Percentiles rank a stretch among this genome's conserved stretches.
phyloP scores from a whole-genome alignment of 2,113 vertebrate species.

The Mionectes macconnelli region DNA sequence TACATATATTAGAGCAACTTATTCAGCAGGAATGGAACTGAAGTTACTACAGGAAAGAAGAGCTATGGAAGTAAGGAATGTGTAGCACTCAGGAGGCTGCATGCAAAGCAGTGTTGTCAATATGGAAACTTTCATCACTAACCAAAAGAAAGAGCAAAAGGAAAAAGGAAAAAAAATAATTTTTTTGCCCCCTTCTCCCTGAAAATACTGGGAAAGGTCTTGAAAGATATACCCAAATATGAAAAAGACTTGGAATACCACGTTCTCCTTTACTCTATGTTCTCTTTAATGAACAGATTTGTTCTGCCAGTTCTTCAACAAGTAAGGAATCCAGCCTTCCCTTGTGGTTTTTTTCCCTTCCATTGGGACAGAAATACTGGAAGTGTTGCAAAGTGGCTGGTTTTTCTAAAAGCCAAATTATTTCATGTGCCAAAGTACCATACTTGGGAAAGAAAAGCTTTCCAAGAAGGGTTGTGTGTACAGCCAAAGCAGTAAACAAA shows the following conservation, averaged over 20 bases:
- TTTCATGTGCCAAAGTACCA: conserved; percentile 20
- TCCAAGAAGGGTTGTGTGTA: conserved; percentile 18
- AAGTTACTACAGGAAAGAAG: neutral
- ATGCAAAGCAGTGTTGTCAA: neutral
- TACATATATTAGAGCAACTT: neutral
- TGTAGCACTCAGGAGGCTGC: neutral
- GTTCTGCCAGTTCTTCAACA: neutral
- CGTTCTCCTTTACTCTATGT: neutral
- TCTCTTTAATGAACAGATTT: neutral
- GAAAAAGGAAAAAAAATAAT: neutral
- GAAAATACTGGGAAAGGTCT: neutral
- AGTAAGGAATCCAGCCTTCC: neutral
- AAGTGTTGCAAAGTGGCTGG: neutral
- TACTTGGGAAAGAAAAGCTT: conserved; percentile 22
- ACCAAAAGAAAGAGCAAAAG: neutral
- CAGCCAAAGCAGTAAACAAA: conserved; percentile 54
- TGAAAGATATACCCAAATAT: neutral
- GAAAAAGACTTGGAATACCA: neutral
- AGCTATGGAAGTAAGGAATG: neutral
- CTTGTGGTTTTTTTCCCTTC: neutral
- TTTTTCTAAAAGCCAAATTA: neutral
- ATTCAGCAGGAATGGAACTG: neutral
- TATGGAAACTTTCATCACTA: neutral
- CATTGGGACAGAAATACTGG: conserved; percentile 19
- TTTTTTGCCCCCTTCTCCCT: neutral